A percentile compares a stretch with the other conserved stretches of the same genome.
Evolutionary conservation across 1,140 invertebrate genomes (phyloP).

Genomic region (Apis laboriosa): DNA sequence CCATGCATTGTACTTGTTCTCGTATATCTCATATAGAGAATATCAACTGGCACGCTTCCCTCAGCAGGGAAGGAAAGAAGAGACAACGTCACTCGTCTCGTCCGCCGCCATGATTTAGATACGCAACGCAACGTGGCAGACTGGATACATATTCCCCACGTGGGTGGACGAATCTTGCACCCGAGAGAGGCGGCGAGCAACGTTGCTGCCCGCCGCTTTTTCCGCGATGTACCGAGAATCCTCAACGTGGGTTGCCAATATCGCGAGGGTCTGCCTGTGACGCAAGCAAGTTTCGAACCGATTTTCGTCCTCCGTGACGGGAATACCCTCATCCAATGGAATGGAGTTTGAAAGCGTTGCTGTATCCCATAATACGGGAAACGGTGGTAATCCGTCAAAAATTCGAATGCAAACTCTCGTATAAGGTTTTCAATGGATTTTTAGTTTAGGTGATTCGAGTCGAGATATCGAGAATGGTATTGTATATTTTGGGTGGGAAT

Average conservation of each 20-base stretch:
- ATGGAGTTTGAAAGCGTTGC: no score
- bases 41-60: no score
- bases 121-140: conserved; percentile 25
- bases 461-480: neutral
- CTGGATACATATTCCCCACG: conserved; percentile 11
- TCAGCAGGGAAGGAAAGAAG: neutral
- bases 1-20: no score
- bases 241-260: neutral
- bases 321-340: neutral
- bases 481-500: no score
- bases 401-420: no score
- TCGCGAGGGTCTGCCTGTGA: conserved; percentile 10
- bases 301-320: neutral
- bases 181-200: neutral
- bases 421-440: neutral
- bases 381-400: no score
- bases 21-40: no score
- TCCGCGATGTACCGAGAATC: neutral
- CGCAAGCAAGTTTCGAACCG: neutral
- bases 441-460: neutral
- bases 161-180: neutral
- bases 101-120: conserved; percentile 21
- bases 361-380: no score
- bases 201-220: conserved; percentile 21
- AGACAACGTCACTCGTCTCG: conserved; percentile 21